Evolutionary conservation across 2,888 invertebrate species (phyloP).

Genomic region (Phlogophora meticulosa): DNA sequence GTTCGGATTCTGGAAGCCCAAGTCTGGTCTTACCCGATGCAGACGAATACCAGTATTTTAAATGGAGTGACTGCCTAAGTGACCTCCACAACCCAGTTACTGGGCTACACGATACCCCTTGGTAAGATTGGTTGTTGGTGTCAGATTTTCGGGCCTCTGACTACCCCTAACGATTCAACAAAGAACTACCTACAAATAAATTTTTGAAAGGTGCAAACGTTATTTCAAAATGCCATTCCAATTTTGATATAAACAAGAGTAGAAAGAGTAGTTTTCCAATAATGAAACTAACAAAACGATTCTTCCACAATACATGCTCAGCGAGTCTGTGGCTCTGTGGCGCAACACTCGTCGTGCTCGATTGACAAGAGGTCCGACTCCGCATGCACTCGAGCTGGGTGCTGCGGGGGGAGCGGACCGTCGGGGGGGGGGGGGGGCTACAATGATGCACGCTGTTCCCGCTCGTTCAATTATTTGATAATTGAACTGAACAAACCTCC

Average conservation of each 20-base stretch:
- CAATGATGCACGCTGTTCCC: conserved; percentile 47
- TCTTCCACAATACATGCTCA: conserved; percentile 11
- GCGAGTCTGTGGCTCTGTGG: conserved; percentile 25
- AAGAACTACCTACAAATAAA: neutral
- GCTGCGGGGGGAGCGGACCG: no score
- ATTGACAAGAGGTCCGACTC: conserved; percentile 35
- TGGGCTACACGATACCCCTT: no score
- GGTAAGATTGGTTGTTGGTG: no score
- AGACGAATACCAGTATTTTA: no score
- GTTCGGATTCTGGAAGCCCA: no score
- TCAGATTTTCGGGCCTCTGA: no score
- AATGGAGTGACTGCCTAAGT: no score
- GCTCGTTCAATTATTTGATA: conserved; percentile 56
- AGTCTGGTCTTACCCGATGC: no score
- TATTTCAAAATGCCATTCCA: neutral
- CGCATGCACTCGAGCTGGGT: conserved; percentile 42
- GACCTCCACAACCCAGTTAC: no score
- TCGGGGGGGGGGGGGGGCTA: neutral
- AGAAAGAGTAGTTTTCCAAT: neutral
- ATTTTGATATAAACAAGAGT: neutral
- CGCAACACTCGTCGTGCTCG: conserved; percentile 13
- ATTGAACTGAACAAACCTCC: conserved; percentile 37
- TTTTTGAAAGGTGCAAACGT: neutral
- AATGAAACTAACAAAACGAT: conserved; percentile 30
- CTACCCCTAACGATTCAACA: no score